phyloP scores from a whole-genome alignment of 2,113 vertebrate species.

The Hippocampus mohnikei region DNA sequence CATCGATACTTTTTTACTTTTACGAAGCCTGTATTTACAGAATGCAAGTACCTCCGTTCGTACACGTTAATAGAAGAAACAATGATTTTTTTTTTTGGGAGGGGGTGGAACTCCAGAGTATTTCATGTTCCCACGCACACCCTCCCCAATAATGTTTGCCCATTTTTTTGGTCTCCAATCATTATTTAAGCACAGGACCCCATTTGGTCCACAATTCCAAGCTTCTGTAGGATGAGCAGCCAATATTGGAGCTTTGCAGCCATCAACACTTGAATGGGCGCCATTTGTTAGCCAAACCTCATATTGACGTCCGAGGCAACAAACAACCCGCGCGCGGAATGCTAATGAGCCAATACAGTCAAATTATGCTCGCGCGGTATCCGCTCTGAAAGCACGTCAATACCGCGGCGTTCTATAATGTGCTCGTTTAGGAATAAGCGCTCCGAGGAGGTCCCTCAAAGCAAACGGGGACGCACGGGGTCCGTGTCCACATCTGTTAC shows the following conservation, averaged over 20 bases:
- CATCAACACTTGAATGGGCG: constrained; percentile 38
- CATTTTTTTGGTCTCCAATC: constrained; percentile 55
- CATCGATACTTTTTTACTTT: too few relatives aligned
- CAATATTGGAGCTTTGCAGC: constrained; percentile 47
- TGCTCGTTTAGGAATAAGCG: not conserved
- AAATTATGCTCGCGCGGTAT: constrained; percentile 23
- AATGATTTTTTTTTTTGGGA: not conserved
- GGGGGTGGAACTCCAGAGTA: too few relatives aligned
- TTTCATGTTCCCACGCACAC: too few relatives aligned
- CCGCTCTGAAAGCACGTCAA: constrained; percentile 26
- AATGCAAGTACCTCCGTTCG: too few relatives aligned
- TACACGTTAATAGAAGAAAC: not conserved
- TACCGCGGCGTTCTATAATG: not conserved
- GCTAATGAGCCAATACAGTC: constrained; percentile 31
- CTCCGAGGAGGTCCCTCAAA: not conserved
- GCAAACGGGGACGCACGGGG: not conserved
- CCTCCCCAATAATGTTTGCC: constrained; percentile 36
- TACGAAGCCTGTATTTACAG: too few relatives aligned
- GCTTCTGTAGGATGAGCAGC: constrained; percentile 30
- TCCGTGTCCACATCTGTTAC: not conserved
- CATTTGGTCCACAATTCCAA: constrained; percentile 40
- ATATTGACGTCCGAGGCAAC: constrained; percentile 42
- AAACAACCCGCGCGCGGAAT: constrained; percentile 35
- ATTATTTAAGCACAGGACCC: constrained; percentile 55
- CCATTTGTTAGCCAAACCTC: constrained; percentile 50